These are phyloP conservation scores for Porites lutea DNA, from an alignment of 64 coral and sea anemone species.

Conservation along the genomic window DNA sequence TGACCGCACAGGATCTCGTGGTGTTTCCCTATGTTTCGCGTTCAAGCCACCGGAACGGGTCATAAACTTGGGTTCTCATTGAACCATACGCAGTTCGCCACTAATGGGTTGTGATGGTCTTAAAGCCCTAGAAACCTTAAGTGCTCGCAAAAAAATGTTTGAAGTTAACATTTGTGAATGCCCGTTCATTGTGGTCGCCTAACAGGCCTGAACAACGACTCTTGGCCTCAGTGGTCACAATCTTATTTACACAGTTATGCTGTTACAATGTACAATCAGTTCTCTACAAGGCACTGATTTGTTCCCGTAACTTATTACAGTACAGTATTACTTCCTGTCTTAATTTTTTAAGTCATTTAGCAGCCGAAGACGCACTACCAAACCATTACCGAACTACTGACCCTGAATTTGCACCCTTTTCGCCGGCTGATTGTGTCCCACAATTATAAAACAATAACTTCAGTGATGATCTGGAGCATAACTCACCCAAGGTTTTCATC, in stretches of 20 bases:
- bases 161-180: neutral
- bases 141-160: conserved; percentile 1
- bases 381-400: too few relatives aligned
- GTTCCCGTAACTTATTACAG: too few relatives aligned
- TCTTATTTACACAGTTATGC: too few relatives aligned
- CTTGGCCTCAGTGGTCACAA: too few relatives aligned
- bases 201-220: neutral
- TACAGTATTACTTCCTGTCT: too few relatives aligned
- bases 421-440: neutral
- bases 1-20: neutral
- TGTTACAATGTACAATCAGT: too few relatives aligned
- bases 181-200: neutral
- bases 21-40: neutral
- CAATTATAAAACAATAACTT: neutral
- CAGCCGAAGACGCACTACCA: too few relatives aligned
- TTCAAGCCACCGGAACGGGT: neutral
- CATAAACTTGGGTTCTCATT: neutral
- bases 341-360: too few relatives aligned
- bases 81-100: neutral
- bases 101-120: neutral
- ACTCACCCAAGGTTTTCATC: conserved; percentile 97
- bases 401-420: too few relatives aligned
- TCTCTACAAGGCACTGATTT: too few relatives aligned
- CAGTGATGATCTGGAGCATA: neutral
- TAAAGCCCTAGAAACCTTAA: neutral